phyloP scores from a whole-genome alignment of 2,797 vertebrate species.

The Dipus sagitta region DNA sequence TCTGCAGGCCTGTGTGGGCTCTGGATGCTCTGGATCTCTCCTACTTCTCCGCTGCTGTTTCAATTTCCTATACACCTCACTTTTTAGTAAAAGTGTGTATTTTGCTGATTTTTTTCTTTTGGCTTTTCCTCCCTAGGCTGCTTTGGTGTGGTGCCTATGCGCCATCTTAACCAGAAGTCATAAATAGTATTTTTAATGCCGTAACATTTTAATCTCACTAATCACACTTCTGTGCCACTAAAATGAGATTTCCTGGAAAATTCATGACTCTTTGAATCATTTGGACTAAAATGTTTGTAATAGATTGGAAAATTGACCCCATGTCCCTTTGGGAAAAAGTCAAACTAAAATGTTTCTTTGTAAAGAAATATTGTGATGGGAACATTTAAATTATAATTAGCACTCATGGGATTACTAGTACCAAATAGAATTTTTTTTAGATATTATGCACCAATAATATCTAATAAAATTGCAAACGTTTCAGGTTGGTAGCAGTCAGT shows the following conservation, averaged over 20 bases:
- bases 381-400: not conserved
- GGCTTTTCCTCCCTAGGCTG: too few species aligned
- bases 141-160: too few species aligned
- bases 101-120: too few species aligned
- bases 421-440: conserved; percentile 9
- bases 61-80: too few species aligned
- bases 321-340: not conserved
- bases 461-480: not conserved
- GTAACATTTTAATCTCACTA: conserved; percentile 6
- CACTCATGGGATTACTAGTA: not conserved
- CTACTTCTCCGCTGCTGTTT: too few species aligned
- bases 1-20: too few species aligned
- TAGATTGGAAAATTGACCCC: not conserved
- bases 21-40: too few species aligned
- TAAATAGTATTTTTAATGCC: not conserved
- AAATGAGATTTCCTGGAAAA: conserved; percentile 23
- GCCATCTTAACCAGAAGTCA: too few species aligned
- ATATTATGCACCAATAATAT: not conserved
- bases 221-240: not conserved
- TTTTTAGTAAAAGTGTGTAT: too few species aligned
- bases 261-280: not conserved
- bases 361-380: not conserved
- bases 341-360: not conserved
- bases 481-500: not conserved
- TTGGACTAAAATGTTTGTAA: not conserved